Conservation (phyloP, 2,113 vertebrate species). For the Pterocles orientalis region DNA sequence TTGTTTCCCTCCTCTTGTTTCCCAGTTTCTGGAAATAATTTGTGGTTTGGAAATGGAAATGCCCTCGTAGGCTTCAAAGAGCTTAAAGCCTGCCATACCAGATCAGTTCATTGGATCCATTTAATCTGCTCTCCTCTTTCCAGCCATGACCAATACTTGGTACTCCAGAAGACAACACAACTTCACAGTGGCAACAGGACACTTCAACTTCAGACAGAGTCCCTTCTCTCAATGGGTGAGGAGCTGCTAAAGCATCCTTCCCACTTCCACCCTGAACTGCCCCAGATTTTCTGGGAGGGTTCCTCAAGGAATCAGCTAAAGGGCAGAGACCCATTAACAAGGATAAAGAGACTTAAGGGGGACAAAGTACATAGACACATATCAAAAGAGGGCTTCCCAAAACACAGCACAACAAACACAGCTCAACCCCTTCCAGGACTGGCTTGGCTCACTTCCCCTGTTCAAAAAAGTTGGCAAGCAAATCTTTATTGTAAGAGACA, state of each 20-base stretch:
- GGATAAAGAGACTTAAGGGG: conserved; percentile 14
- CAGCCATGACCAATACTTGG: conserved; percentile 31
- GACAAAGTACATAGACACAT: conserved; percentile 9
- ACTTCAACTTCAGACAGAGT: not conserved
- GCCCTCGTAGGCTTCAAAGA: conserved; percentile 64
- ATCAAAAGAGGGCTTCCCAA: conserved; percentile 48
- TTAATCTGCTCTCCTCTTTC: conserved; percentile 33
- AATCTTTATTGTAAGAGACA: conserved; percentile 68
- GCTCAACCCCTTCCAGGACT: conserved; percentile 58
- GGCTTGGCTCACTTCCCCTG: conserved; percentile 44
- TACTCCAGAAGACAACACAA: not conserved
- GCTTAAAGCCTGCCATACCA: conserved; percentile 56
- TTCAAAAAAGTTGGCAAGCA: conserved; percentile 63
- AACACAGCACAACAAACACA: conserved; percentile 32
- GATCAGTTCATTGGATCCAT: conserved; percentile 56
- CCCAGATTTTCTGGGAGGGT: not conserved
- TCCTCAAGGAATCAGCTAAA: conserved; percentile 28
- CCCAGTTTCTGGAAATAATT: conserved; percentile 77
- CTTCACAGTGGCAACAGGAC: not conserved
- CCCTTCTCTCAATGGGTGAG: not conserved
- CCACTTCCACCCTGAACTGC: not conserved
- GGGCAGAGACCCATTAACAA: not conserved
- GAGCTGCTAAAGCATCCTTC: not conserved
- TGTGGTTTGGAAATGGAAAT: conserved; percentile 75
- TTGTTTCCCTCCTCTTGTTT: conserved; percentile 71